These are phyloP conservation scores for Corythaixoides concolor DNA, from an alignment of 2,113 vertebrate genomes.

Conservation along the genomic window DNA sequence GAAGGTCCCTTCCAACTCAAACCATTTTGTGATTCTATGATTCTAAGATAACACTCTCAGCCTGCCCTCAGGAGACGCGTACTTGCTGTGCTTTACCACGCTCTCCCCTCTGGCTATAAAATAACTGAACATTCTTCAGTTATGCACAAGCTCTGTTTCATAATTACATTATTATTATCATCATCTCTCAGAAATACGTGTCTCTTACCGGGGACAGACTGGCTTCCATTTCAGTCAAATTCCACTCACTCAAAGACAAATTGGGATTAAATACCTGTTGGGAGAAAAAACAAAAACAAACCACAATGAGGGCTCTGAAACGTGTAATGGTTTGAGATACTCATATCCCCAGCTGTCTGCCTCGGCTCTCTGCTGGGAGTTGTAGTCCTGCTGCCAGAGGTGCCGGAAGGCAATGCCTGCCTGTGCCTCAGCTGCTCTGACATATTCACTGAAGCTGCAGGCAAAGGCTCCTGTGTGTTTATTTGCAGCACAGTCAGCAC, in stretches of 20 bases:
- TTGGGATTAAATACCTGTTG: constrained; percentile 83
- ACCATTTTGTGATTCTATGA: no score
- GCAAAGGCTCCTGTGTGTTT: background rate
- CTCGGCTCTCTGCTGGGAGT: background rate
- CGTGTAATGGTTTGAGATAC: background rate
- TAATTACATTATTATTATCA: background rate
- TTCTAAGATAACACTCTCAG: background rate
- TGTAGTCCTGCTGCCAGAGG: background rate
- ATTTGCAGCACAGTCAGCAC: background rate
- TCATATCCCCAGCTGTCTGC: background rate
- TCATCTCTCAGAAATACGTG: background rate
- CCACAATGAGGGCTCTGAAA: background rate
- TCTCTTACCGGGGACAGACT: constrained; percentile 85
- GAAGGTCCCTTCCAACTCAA: no score
- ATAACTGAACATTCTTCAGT: background rate
- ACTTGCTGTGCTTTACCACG: background rate
- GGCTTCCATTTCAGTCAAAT: constrained; percentile 84
- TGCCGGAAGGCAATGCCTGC: background rate
- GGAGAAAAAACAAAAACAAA: background rate
- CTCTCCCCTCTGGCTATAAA: background rate
- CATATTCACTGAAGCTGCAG: rapidly evolving
- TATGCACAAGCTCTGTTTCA: background rate
- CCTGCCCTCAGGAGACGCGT: background rate
- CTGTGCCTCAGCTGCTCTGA: background rate
- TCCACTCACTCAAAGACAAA: constrained; percentile 86